phyloP scores from a whole-genome alignment of 2,888 invertebrate species.

The Priocnemis perturbator region DNA sequence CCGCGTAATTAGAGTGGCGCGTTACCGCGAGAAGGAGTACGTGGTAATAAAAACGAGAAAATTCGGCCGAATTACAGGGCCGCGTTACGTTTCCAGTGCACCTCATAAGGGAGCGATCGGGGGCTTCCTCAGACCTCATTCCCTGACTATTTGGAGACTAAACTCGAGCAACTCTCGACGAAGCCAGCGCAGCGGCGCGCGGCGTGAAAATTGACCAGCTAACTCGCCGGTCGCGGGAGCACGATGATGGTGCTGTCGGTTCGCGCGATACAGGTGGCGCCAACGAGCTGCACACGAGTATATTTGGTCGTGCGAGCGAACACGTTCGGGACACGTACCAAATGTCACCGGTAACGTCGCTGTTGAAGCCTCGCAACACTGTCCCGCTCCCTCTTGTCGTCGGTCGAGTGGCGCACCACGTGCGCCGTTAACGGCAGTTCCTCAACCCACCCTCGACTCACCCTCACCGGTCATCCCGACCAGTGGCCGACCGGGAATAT shows the following conservation, averaged over 20 bases:
- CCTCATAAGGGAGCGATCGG: too few relatives aligned
- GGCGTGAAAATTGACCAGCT: too few relatives aligned
- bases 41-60: too few relatives aligned
- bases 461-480: conserved; percentile 12
- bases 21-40: too few relatives aligned
- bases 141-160: not conserved
- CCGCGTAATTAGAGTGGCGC: too few relatives aligned
- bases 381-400: conserved; percentile 26
- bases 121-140: not conserved
- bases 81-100: too few relatives aligned
- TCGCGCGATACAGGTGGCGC: conserved; percentile 11
- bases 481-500: not conserved
- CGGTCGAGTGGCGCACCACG: conserved; percentile 47
- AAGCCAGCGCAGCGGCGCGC: too few relatives aligned
- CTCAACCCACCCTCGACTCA: conserved; percentile 28
- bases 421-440: conserved; percentile 51
- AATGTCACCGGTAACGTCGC: conserved; percentile 53
- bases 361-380: conserved; percentile 52
- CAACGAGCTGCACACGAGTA: conserved; percentile 38
- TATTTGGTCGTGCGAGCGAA: conserved; percentile 51
- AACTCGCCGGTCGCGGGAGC: not conserved
- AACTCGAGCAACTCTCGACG: too few relatives aligned
- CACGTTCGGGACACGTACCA: conserved; percentile 55
- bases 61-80: too few relatives aligned
- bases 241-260: not conserved